These are phyloP conservation scores for Lithophane socia DNA, from an alignment of 2,888 invertebrate species.

Conservation along the genomic window DNA sequence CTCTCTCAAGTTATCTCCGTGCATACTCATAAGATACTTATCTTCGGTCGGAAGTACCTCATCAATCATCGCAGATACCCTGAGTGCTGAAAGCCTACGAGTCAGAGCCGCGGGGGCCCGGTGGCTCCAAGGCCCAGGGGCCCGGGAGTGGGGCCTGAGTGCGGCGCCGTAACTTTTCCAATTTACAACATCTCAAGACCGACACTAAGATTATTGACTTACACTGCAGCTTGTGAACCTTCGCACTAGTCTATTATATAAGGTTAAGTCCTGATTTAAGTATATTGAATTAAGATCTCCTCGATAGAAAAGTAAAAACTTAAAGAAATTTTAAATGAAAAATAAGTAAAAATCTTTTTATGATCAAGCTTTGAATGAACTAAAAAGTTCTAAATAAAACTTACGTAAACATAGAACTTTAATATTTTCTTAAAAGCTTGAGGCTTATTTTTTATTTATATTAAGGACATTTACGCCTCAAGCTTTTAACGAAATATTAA, in stretches of 20 bases:
- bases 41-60: slow-evolving; percentile 21
- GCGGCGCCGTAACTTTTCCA: slow-evolving; percentile 47
- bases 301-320: not conserved
- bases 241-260: slow-evolving; percentile 9
- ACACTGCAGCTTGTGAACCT: slow-evolving; percentile 22
- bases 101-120: not conserved
- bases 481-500: no score
- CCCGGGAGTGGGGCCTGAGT: not conserved
- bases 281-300: not conserved
- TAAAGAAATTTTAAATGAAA: not conserved
- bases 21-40: slow-evolving; percentile 19
- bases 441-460: no score
- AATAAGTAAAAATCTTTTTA: no score
- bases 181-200: slow-evolving; percentile 50
- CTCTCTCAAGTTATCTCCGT: slow-evolving; percentile 11
- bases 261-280: no score
- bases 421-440: no score
- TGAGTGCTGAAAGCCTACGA: slow-evolving; percentile 28
- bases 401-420: no score
- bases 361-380: no score
- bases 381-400: no score
- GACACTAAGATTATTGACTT: slow-evolving; percentile 45
- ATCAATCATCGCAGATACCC: slow-evolving; percentile 52
- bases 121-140: not conserved
- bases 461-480: no score